Percentiles rank a stretch among this genome's conserved stretches.
Evolutionary conservation across 2,797 vertebrate genomes (phyloP).

Genomic region (Muscicapa striata): DNA sequence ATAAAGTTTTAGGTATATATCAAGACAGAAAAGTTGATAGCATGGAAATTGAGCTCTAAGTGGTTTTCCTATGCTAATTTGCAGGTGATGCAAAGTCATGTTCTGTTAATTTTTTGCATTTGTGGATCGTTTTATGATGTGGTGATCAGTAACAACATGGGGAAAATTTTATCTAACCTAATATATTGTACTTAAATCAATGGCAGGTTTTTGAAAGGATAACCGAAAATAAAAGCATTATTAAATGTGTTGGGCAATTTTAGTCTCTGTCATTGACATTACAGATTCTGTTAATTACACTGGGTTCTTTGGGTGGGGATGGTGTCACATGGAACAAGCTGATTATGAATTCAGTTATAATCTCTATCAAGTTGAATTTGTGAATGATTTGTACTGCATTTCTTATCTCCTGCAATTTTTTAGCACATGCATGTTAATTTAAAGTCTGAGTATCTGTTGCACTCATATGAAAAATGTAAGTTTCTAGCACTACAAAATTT

Average conservation of each 20-base stretch:
- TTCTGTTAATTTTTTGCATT: not conserved
- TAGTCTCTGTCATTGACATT: not conserved
- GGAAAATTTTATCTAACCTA: not conserved
- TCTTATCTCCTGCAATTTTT: not conserved
- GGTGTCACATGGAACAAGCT: not conserved
- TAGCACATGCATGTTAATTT: not conserved
- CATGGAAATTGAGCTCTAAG: not conserved
- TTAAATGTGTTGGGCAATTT: not conserved
- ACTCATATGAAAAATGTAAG: not conserved
- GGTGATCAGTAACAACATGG: not conserved
- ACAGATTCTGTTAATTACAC: not conserved
- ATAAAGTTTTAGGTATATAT: not conserved
- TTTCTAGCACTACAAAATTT: not conserved
- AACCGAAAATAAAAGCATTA: not conserved
- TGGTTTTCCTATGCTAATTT: not conserved
- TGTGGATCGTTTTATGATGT: not conserved
- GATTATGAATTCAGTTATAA: not conserved
- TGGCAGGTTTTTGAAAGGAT: not conserved
- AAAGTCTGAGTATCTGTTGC: not conserved
- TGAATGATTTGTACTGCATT: not conserved
- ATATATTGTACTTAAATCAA: not conserved
- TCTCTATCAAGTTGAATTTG: not conserved
- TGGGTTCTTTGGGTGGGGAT: not conserved
- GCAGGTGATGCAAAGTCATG: not conserved
- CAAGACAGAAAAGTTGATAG: not conserved